Percentiles rank a stretch among this genome's conserved stretches.
Conservation (phyloP, 2,888 invertebrate genomes). For the Drosophila quinaria region DNA sequence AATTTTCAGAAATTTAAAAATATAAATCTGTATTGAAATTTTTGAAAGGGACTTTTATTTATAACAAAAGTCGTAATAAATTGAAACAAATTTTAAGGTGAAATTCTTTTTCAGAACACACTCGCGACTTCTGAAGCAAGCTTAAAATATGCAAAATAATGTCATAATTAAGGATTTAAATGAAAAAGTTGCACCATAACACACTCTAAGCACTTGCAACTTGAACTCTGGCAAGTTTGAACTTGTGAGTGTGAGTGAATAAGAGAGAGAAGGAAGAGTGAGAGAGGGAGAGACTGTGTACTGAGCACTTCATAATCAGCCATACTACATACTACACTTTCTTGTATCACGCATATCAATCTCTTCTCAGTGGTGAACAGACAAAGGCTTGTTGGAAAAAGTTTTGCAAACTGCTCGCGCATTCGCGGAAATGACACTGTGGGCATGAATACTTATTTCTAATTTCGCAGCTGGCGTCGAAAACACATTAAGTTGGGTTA, state of each 20-base stretch:
- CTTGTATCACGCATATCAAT: conserved; percentile 61
- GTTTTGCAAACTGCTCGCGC: conserved; percentile 66
- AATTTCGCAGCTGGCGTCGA: conserved; percentile 79
- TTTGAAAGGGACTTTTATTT: too few relatives aligned
- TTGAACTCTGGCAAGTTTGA: conserved; percentile 71
- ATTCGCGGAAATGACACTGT: conserved; percentile 83
- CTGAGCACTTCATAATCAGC: conserved; percentile 67
- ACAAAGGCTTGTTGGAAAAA: conserved; percentile 54
- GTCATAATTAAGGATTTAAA: conserved; percentile 84
- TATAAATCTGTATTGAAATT: too few relatives aligned
- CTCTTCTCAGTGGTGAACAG: conserved; percentile 50
- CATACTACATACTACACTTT: conserved; percentile 50
- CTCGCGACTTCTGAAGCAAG: conserved; percentile 28
- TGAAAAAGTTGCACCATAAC: conserved; percentile 73
- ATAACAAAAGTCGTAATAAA: too few relatives aligned
- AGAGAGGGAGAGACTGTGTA: conserved; percentile 5
- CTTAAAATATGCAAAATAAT: conserved; percentile 83
- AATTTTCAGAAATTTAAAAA: too few relatives aligned
- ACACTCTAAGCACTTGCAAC: conserved; percentile 62
- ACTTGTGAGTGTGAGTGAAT: conserved; percentile 40
- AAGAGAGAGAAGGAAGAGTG: background rate
- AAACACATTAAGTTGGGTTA: conserved; percentile 72
- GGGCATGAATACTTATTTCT: conserved; percentile 85
- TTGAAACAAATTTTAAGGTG: background rate
- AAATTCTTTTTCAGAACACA: conserved; percentile 19